These are phyloP conservation scores for Rhagium mordax DNA, from an alignment of 2,888 invertebrate species.

Conservation along the genomic window DNA sequence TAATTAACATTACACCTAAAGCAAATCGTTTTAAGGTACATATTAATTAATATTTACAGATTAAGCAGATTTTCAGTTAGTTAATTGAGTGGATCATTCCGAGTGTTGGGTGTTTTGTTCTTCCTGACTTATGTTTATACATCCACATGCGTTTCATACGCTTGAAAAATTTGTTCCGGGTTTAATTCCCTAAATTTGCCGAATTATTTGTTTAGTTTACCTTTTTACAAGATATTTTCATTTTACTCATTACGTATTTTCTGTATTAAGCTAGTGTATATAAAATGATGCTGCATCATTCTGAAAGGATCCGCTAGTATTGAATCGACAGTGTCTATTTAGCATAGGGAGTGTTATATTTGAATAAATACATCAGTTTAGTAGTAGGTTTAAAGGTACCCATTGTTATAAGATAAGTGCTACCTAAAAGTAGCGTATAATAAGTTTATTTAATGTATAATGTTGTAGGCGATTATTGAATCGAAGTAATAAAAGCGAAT, in stretches of 20 bases:
- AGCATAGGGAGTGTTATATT: constrained; percentile 63
- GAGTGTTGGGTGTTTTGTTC: background rate
- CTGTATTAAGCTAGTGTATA: constrained; percentile 7
- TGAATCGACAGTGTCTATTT: constrained; percentile 51
- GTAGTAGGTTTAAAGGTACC: constrained; percentile 59
- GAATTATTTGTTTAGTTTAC: constrained; percentile 5
- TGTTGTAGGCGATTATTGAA: constrained; percentile 48
- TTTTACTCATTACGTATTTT: background rate
- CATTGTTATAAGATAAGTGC: constrained; percentile 63
- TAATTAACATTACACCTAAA: too few species aligned
- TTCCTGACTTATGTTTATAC: background rate
- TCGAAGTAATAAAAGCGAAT: constrained; percentile 39
- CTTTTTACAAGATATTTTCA: constrained; percentile 3
- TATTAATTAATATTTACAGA: too few species aligned
- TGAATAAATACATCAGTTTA: constrained; percentile 60
- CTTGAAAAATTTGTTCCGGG: constrained; percentile 4
- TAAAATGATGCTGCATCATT: constrained; percentile 47
- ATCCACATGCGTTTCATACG: background rate
- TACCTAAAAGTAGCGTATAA: constrained; percentile 63
- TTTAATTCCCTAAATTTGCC: background rate
- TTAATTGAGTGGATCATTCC: background rate
- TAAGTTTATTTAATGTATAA: constrained; percentile 56
- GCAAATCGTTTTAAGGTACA: too few species aligned
- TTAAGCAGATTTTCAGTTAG: background rate
- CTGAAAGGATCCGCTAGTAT: constrained; percentile 41